These are phyloP conservation scores for Premnoplex brunnescens DNA, from an alignment of 2,797 vertebrate species.

Conservation along the genomic window DNA sequence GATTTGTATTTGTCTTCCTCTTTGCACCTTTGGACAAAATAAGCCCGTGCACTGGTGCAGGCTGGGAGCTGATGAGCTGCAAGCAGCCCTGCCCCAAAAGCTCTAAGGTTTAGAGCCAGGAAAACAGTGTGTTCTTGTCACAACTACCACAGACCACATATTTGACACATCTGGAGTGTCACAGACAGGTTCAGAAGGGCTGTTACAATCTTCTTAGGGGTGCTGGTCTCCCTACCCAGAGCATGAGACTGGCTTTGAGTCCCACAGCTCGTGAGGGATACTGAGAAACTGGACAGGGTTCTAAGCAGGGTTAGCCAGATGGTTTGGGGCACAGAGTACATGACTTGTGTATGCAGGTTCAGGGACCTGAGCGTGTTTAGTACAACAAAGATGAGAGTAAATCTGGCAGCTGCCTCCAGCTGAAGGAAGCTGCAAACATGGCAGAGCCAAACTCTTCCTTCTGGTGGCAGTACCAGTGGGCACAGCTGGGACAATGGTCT, in stretches of 20 bases:
- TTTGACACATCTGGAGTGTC: not conserved
- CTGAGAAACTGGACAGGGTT: not conserved
- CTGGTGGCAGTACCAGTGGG: not conserved
- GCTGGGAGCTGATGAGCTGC: not conserved
- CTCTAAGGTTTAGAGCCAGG: not conserved
- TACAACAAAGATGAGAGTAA: not conserved
- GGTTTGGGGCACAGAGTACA: fast-evolving
- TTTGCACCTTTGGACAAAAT: not conserved
- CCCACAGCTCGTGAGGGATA: not conserved
- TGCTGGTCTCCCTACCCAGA: not conserved
- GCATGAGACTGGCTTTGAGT: not conserved
- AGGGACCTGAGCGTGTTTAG: fast-evolving
- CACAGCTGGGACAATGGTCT: not conserved
- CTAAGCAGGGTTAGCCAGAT: not conserved
- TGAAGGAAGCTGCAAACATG: not conserved
- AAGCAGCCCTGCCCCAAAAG: not conserved
- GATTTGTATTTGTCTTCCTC: not conserved
- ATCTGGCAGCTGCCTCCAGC: not conserved
- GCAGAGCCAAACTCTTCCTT: not conserved
- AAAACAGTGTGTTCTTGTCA: not conserved
- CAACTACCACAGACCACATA: not conserved
- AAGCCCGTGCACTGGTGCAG: not conserved
- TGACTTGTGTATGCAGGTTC: fast-evolving
- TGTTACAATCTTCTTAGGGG: not conserved
- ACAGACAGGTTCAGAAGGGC: not conserved